These are phyloP conservation scores for Nasua narica DNA, from an alignment of 2,797 vertebrate genomes.

Conservation along the genomic window DNA sequence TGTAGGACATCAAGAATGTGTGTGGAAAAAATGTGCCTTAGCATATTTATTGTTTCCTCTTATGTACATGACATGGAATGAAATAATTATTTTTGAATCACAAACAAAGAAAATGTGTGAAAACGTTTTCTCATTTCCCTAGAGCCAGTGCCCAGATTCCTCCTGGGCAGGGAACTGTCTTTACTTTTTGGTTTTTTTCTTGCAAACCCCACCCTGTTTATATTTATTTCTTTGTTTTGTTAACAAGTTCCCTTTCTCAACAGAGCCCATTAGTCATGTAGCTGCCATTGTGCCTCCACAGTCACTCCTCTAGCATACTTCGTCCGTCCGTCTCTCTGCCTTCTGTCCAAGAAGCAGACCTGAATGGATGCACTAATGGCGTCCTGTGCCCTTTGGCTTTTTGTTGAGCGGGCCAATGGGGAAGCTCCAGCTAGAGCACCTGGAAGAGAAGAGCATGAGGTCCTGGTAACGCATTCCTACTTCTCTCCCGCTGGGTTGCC, in stretches of 20 bases:
- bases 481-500: neutral
- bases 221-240: neutral
- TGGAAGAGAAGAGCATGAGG: neutral
- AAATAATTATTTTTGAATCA: neutral
- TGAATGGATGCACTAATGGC: accelerated
- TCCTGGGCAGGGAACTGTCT: neutral
- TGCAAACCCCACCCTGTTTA: neutral
- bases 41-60: neutral
- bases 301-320: accelerated
- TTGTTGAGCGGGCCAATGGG: neutral
- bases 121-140: neutral
- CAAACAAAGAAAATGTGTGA: neutral
- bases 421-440: neutral
- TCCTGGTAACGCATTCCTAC: neutral
- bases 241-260: neutral
- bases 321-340: neutral
- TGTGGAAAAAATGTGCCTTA: neutral
- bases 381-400: neutral
- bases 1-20: neutral
- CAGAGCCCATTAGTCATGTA: neutral
- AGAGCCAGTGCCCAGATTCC: neutral
- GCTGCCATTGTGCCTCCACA: neutral
- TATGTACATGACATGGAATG: neutral
- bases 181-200: neutral
- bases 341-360: neutral